Base-by-base conservation (phyloP, 2,888 invertebrate species). In the Pammene fasciana region DNA sequence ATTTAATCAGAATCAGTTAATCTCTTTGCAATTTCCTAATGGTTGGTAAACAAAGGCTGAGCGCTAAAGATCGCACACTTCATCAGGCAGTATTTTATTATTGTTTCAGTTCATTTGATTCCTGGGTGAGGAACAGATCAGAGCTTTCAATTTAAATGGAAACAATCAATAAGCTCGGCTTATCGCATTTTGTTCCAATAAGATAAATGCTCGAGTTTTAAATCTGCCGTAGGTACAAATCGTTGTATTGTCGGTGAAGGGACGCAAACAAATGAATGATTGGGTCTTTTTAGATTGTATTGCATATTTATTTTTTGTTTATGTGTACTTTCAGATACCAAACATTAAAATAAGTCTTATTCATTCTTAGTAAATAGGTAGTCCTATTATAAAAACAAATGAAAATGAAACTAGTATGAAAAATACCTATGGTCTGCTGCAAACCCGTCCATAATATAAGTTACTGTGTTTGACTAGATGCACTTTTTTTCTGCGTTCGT, bases 101-200 rank as follows among this genome's bases (percentile, higher is more conserved):
- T 84, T 84, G 84, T 84, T 82, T 79, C 80, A 80, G 79, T 81
- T 84, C 84, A 85, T 86, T 87, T 82, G 80, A 78, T 78, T 81
- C 79, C 79, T 79, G 84, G 84, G 83, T 85, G 85, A 82, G 82
- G 79, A 81, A 81, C 86, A 82, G 85, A 86, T 85, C 78, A 78
- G 76, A 83, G 80, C 83, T 86, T 87, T 86, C 85, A 87, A 86
- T 88, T 88, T 86, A 86, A 89, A 88, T 85, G 82, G 86, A 76
- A 76, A 87, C 87, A 87, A 89, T 89, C 89, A 88, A 90, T 89
- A 89, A 85, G 81, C 82, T 77, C 74, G 80, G 86, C 84, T 88
- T 88, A 86, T 86, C 85, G 85, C 86, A 82, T 89, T 87, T 87
- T 88, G 81, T 81, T 80, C 80, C 82, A 82, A 85, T 82, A 84